These are phyloP conservation scores for Neomonachus schauinslandi DNA, from an alignment of 2,113 vertebrate species.

Conservation along the genomic window DNA sequence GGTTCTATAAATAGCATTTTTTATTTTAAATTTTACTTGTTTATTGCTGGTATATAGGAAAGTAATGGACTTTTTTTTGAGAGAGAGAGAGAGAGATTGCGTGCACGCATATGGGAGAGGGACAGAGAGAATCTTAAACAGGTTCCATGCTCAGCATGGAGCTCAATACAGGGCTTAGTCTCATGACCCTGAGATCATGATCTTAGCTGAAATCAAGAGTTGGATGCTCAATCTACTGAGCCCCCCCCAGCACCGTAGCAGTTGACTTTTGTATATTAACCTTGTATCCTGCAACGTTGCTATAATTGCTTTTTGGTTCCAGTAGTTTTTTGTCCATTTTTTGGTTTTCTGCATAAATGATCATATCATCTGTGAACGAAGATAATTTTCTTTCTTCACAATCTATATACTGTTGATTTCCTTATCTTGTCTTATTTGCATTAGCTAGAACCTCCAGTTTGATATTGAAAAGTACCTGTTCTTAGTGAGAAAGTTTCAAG, in stretches of 20 bases:
- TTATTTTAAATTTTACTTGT: background rate
- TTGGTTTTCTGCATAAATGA: background rate
- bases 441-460: background rate
- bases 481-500: background rate
- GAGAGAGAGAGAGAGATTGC: background rate
- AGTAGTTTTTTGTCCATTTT: background rate
- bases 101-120: background rate
- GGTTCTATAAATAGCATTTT: background rate
- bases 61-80: background rate
- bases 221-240: background rate
- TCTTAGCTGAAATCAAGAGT: background rate
- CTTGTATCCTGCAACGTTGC: background rate
- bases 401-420: background rate
- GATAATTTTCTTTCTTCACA: background rate
- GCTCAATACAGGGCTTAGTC: background rate
- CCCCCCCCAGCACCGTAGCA: background rate
- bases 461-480: background rate
- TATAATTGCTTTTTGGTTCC: background rate
- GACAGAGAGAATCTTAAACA: background rate
- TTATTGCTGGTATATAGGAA: background rate
- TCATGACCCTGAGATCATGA: background rate
- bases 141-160: background rate
- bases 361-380: background rate
- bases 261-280: background rate
- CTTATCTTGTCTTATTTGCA: background rate